Evolutionary conservation across 2,797 vertebrate genomes (phyloP).

Genomic region (Alauda arvensis): DNA sequence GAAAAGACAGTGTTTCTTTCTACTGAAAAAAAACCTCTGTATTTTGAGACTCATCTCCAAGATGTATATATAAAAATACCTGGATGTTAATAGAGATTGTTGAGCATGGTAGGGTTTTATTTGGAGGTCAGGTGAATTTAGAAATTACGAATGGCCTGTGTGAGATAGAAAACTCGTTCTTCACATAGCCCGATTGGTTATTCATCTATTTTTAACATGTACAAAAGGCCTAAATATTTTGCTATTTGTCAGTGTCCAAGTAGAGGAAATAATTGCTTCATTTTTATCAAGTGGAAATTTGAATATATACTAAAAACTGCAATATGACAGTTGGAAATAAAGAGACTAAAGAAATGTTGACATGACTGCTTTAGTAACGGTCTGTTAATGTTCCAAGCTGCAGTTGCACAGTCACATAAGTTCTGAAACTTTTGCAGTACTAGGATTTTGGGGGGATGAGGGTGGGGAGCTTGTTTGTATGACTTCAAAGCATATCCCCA

Average conservation of each 20-base stretch:
- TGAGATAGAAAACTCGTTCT: not conserved
- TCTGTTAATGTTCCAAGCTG: not conserved
- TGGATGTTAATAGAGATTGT: not conserved
- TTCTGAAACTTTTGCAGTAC: not conserved
- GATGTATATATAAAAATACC: not conserved
- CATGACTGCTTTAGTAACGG: not conserved
- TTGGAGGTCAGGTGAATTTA: not conserved
- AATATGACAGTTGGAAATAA: not conserved
- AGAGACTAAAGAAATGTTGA: not conserved
- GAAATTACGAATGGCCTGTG: not conserved
- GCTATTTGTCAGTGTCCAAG: not conserved
- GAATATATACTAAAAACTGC: not conserved
- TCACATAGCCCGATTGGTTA: not conserved
- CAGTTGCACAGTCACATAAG: not conserved
- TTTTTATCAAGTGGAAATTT: not conserved
- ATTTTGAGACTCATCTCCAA: not conserved
- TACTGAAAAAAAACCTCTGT: not conserved
- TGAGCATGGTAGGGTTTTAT: not conserved
- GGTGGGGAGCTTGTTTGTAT: not conserved
- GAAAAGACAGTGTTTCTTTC: not conserved
- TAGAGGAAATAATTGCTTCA: not conserved
- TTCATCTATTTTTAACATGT: not conserved
- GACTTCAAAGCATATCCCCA: not conserved
- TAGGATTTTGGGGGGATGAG: not conserved
- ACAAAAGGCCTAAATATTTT: not conserved